Base-by-base conservation (phyloP, 2,113 vertebrate species). In the Phyllostomus hastatus region DNA sequence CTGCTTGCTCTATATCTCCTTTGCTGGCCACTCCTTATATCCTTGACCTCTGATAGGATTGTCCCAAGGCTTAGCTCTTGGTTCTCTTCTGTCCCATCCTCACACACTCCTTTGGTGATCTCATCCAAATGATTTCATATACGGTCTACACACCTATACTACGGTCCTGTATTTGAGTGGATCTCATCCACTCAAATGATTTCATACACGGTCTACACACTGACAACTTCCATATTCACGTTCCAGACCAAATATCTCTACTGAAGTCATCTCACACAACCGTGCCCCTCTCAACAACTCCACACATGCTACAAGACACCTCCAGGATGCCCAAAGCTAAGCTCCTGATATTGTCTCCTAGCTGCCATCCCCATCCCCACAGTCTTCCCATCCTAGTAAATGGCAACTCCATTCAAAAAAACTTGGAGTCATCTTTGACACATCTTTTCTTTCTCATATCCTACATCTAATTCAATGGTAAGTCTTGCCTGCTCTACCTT, bases 281-380 rank as follows among this genome's bases (percentile, higher is more conserved):
- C 0, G 1, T 14, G 5, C 5, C 31, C 24, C 22, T 89, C 22
- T 61, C 4, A 0, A 28, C 2, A 41, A 69, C 28, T 83, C 50
- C 10, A 0, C 11, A 59, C 26, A 20, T 26, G 10, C 48, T n/a
- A 2, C 28, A 15, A 52, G 0, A 22, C 4, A 41, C 67, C 28
- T 75, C 50, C 14, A 0, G 28, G 61, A 10, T 12, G 7, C 22
- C 11, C 26, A 69, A 26, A 76, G 33, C 16, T 8, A 41, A 76
- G 15, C 26, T 84, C 19, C 48, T 78, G 54, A 66, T 35, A 15
- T 7, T 66, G 12, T 48, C 41, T 26, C 70, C 24, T 61, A 33
- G 50, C 50, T 59, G 22, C 33, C 28, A 38, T 3, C 20, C 28
- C 11, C 26, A 50, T 14, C 20, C 28, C 14, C 52, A 31, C 5